These are phyloP conservation scores for Anticlea derivata DNA, from an alignment of 2,888 invertebrate species.

Conservation along the genomic window DNA sequence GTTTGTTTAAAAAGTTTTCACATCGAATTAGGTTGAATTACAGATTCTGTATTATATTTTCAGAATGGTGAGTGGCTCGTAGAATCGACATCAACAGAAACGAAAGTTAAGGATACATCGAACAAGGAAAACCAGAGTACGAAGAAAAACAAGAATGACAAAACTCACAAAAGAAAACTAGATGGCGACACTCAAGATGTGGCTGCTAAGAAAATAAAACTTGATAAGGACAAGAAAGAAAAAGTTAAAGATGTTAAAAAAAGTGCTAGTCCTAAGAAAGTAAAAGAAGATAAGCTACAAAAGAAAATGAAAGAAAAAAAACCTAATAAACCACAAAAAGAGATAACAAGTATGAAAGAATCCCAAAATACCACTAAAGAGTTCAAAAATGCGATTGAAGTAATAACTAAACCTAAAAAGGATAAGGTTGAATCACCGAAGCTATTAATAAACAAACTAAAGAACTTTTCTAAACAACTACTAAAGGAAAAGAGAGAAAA, in stretches of 20 bases:
- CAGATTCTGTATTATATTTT: not conserved
- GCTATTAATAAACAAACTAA: conserved; percentile 56
- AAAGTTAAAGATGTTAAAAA: conserved; percentile 30
- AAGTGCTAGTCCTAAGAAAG: conserved; percentile 40
- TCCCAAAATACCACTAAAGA: conserved; percentile 1
- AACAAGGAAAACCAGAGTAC: conserved; percentile 58
- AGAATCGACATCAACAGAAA: conserved; percentile 46
- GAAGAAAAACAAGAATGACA: conserved; percentile 34
- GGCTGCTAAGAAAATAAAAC: conserved; percentile 29
- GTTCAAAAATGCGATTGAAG: conserved; percentile 14
- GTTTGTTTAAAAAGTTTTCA: too few species aligned
- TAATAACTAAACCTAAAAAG: conserved; percentile 14
- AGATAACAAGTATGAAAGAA: conserved; percentile 1
- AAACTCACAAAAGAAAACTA: conserved; percentile 39
- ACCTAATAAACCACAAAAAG: conserved; percentile 10
- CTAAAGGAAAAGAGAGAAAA: conserved; percentile 34
- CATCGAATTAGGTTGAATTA: too few species aligned
- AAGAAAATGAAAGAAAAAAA: conserved; percentile 23
- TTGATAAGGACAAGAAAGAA: conserved; percentile 27
- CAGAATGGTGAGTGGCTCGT: conserved; percentile 66
- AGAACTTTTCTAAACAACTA: conserved; percentile 54
- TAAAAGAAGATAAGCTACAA: conserved; percentile 8
- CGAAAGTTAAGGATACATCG: conserved; percentile 46
- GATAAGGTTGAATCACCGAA: conserved; percentile 31
- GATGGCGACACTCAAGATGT: conserved; percentile 4